Conservation (phyloP, 2,888 invertebrate genomes). For the Andrena fulva region DNA sequence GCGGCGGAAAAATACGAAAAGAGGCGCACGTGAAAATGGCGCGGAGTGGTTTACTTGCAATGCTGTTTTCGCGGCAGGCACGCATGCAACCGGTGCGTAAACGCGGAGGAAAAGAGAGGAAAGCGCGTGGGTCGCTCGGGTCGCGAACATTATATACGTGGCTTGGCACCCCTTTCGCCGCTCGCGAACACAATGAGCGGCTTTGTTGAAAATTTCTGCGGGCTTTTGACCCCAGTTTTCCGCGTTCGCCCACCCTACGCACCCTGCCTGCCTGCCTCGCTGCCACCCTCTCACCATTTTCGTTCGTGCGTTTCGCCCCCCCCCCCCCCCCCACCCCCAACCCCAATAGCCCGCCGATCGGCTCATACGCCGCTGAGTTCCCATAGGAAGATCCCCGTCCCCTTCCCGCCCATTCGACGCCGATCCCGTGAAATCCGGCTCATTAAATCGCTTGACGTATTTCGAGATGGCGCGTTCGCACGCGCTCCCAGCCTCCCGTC, state of each 20-base stretch:
- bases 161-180: conserved; percentile 55
- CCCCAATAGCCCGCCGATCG: conserved; percentile 54
- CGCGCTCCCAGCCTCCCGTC: conserved; percentile 50
- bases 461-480: conserved; percentile 62
- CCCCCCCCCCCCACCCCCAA: not conserved
- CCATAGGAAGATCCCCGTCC: conserved; percentile 55
- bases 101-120: conserved; percentile 48
- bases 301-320: conserved; percentile 44
- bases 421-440: conserved; percentile 76
- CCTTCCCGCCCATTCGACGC: conserved; percentile 53
- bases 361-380: conserved; percentile 56
- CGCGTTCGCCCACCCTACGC: conserved; percentile 33
- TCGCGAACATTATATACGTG: conserved; percentile 56
- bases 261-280: not conserved
- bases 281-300: conserved; percentile 38
- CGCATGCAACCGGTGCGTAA: conserved; percentile 66
- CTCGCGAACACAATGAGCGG: conserved; percentile 60
- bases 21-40: conserved; percentile 1
- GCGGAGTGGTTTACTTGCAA: conserved; percentile 45
- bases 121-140: conserved; percentile 26
- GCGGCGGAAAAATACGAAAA: conserved; percentile 24
- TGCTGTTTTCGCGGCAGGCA: conserved; percentile 54
- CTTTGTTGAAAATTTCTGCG: conserved; percentile 74
- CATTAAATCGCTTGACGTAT: conserved; percentile 71
- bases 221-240: conserved; percentile 72